Evolutionary conservation across 2,113 vertebrate species (phyloP).

Genomic region (Camelus dromedarius): DNA sequence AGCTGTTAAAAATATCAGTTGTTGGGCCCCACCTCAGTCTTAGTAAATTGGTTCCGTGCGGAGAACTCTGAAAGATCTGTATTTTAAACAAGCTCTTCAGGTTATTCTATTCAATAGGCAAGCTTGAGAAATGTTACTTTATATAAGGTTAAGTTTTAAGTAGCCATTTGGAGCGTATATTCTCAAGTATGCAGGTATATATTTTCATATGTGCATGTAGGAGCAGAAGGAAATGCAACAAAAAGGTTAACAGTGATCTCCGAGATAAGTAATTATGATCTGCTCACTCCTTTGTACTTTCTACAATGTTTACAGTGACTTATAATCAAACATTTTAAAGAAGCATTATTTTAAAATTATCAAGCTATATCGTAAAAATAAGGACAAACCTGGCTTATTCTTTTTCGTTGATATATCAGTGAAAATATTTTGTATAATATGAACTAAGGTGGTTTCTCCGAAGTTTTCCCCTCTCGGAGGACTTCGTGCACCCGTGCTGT

Average conservation of each 20-base stretch:
- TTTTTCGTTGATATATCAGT: neutral
- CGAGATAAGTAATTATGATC: neutral
- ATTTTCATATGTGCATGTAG: neutral
- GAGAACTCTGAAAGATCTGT: neutral
- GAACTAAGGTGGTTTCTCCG: neutral
- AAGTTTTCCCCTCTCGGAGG: neutral
- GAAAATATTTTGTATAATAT: neutral
- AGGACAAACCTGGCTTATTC: neutral
- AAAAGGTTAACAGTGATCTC: neutral
- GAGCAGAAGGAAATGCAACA: neutral
- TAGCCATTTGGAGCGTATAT: neutral
- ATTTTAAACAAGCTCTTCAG: neutral
- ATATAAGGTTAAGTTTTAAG: neutral
- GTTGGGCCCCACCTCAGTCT: neutral
- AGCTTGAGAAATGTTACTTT: neutral
- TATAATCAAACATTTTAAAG: neutral
- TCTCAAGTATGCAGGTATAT: neutral
- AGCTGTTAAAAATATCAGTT: neutral
- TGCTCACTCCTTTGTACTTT: neutral
- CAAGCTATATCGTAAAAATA: neutral
- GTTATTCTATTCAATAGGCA: neutral
- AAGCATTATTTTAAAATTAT: neutral
- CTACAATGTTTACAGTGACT: neutral
- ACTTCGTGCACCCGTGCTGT: neutral
- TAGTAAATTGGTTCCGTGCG: neutral